Percentiles rank a stretch among this genome's conserved stretches.
These are phyloP conservation scores for Standfussiana lucernea DNA, from an alignment of 2,888 invertebrate species.

Conservation along the genomic window DNA sequence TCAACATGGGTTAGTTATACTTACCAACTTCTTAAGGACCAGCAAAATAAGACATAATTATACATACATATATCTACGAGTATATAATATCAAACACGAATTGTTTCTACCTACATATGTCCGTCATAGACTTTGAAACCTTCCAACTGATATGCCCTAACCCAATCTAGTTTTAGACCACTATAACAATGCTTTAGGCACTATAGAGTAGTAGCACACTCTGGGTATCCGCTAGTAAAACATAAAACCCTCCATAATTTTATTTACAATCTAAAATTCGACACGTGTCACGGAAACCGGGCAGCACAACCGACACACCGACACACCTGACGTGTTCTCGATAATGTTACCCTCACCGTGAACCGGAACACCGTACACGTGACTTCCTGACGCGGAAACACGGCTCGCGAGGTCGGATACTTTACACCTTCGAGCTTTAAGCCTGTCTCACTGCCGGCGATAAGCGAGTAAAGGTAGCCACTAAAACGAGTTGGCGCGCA, in stretches of 20 bases:
- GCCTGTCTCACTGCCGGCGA: not conserved
- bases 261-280: not conserved
- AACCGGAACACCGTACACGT: slow-evolving; percentile 48
- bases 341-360: slow-evolving; percentile 33
- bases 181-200: no score
- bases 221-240: no score
- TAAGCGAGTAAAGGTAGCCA: not conserved
- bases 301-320: slow-evolving; percentile 11
- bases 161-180: no score
- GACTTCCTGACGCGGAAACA: slow-evolving; percentile 27
- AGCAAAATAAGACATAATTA: not conserved
- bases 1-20: not conserved
- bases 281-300: slow-evolving; percentile 14
- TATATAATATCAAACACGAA: no score
- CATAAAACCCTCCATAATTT: not conserved
- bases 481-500: not conserved
- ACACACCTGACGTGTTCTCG: slow-evolving; percentile 34
- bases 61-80: no score
- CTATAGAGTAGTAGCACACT: no score
- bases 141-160: no score
- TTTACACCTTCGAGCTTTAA: not conserved
- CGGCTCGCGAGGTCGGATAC: not conserved
- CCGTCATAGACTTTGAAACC: no score
- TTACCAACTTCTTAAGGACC: not conserved
- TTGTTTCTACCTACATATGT: no score